Percentiles rank a stretch among this genome's conserved stretches.
phyloP scores from a whole-genome alignment of 2,888 invertebrate genomes.

The Anthrax anthrax region DNA sequence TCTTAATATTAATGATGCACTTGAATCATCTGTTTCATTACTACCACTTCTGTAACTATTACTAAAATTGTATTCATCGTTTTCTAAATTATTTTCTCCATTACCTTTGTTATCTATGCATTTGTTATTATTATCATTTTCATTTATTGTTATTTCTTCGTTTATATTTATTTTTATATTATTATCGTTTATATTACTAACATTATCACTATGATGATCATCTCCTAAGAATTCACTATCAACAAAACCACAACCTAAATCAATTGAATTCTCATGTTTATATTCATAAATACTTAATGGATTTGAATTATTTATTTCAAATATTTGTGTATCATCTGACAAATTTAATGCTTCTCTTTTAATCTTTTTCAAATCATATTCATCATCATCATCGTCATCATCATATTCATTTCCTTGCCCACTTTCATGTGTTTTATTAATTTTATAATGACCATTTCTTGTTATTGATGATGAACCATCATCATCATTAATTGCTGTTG shows the following conservation, averaged over 20 bases:
- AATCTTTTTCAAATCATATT: not conserved
- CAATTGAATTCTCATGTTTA: not conserved
- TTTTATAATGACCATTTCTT: too few relatives aligned
- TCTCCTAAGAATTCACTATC: too few relatives aligned
- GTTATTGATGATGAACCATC: too few relatives aligned
- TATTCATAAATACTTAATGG: not conserved
- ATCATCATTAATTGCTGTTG: too few relatives aligned
- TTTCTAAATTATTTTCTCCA: not conserved
- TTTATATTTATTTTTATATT: not conserved
- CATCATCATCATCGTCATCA: not conserved
- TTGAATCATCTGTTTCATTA: not conserved
- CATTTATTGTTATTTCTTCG: not conserved
- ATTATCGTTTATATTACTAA: not conserved
- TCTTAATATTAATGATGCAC: not conserved
- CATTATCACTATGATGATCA: not conserved
- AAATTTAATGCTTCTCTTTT: not conserved
- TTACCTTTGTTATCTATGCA: not conserved
- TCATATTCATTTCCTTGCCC: too few relatives aligned
- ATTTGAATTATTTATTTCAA: not conserved
- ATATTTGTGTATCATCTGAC: not conserved
- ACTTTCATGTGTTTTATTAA: too few relatives aligned
- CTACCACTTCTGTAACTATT: too few relatives aligned
- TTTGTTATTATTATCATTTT: not conserved
- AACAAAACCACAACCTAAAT: not conserved
- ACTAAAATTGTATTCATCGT: too few relatives aligned